A percentile compares a stretch with the other conserved stretches of the same genome.
Evolutionary conservation across 2,113 vertebrate genomes (phyloP).

Genomic region (Limanda limanda): DNA sequence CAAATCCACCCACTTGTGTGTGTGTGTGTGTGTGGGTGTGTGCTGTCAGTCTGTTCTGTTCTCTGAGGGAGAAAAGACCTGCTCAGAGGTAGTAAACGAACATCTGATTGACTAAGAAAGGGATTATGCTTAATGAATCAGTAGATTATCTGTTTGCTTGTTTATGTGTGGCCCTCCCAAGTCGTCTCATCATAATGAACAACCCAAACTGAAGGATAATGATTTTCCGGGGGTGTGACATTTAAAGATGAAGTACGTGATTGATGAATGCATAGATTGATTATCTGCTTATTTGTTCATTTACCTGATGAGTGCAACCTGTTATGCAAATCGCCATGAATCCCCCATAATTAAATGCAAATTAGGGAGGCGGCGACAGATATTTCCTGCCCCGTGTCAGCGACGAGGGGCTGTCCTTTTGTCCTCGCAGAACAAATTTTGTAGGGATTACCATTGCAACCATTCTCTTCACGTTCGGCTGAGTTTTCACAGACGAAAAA

Average conservation of each 20-base stretch:
- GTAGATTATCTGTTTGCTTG: slow-evolving; percentile 55
- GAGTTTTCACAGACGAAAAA: slow-evolving; percentile 59
- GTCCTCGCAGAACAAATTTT: slow-evolving; percentile 56
- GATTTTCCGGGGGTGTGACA: slow-evolving; percentile 64
- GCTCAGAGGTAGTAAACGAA: slow-evolving; percentile 63
- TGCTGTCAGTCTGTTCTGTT: slow-evolving; percentile 67
- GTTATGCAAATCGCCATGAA: slow-evolving; percentile 70
- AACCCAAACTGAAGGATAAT: slow-evolving; percentile 49
- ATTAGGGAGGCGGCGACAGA: slow-evolving; percentile 57
- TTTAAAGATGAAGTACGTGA: slow-evolving; percentile 72
- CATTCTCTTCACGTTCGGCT: slow-evolving; percentile 67
- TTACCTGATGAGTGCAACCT: slow-evolving; percentile 69
- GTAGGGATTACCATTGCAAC: slow-evolving; percentile 62
- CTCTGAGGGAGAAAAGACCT: slow-evolving; percentile 57
- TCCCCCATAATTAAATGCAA: slow-evolving; percentile 76
- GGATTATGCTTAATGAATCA: slow-evolving; percentile 63
- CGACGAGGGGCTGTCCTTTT: slow-evolving; percentile 60
- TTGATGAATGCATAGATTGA: slow-evolving; percentile 75
- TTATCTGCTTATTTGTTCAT: slow-evolving; percentile 74
- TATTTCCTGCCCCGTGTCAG: slow-evolving; percentile 47
- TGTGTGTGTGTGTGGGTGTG: slow-evolving; percentile 53
- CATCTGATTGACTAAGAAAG: slow-evolving; percentile 64
- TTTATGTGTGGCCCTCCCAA: slow-evolving; percentile 52
- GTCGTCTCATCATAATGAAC: slow-evolving; percentile 49
- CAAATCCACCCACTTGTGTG: slow-evolving; percentile 70